Conservation (phyloP, 1,140 invertebrate species). For the Glossosoma conforme region DNA sequence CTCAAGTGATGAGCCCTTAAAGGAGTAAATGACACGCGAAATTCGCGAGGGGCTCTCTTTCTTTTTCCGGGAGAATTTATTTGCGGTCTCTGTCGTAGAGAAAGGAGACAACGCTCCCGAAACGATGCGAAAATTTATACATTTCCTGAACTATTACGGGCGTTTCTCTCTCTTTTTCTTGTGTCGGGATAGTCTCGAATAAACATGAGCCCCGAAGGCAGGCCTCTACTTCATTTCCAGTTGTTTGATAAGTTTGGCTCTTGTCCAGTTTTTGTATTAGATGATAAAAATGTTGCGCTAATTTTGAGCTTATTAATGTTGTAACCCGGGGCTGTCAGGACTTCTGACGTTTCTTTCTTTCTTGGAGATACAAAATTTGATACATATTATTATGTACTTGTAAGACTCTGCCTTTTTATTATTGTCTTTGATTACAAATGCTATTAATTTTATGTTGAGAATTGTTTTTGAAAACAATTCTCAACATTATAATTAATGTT, state of each 20-base stretch:
- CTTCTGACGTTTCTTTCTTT: not conserved
- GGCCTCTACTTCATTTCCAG: constrained; percentile 13
- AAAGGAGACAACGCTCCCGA: too few species aligned
- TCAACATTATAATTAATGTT: too few species aligned
- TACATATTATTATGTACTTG: too few species aligned
- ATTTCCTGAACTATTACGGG: too few species aligned
- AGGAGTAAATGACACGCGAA: constrained; percentile 27
- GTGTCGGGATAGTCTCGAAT: not conserved
- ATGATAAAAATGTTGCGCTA: constrained; percentile 18
- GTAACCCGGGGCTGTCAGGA: not conserved
- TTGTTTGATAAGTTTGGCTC: constrained; percentile 29
- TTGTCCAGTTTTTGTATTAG: constrained; percentile 21
- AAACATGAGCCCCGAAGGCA: not conserved
- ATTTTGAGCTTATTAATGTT: constrained; percentile 9
- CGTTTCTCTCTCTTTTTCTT: constrained; percentile 2
- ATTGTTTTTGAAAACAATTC: too few species aligned
- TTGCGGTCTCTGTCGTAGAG: too few species aligned
- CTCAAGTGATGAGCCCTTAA: constrained; percentile 9
- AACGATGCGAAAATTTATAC: too few species aligned
- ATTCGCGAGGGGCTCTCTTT: constrained; percentile 20
- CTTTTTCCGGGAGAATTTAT: constrained; percentile 17
- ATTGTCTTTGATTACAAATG: too few species aligned
- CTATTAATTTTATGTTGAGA: too few species aligned
- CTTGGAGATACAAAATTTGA: too few species aligned
- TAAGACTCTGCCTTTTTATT: too few species aligned